Base-by-base conservation (phyloP, 2,797 vertebrate species). In the Gymnoscopelus braueri region DNA sequence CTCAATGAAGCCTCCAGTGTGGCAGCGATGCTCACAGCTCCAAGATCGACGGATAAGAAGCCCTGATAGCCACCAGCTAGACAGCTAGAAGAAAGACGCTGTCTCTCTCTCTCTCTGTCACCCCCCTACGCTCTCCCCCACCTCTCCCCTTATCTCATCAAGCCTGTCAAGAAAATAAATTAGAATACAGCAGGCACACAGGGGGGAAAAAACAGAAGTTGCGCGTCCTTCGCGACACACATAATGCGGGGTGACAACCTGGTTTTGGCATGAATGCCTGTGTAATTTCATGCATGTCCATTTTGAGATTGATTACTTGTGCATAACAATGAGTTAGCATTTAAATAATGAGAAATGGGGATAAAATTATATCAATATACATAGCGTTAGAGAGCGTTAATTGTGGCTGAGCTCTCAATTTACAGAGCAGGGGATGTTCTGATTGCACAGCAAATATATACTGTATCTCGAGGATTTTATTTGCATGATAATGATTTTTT, bases 111-210 rank as follows among this genome's bases (percentile, higher is more conserved):
- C 68, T 71, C 70, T 67, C 77, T 80, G 82, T 85, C 85, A 82
- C 58, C 70, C 79, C 57, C 83, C 72, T 72, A 68, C 71, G 49
- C 66, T 70, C 77, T 50, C 74, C 81, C 81, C n/a, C 60, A 57
- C 58, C 57, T 63, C 61, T 69, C 76, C 80, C 75, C 50, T 90
- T 91, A 89, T 90, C 91, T 90, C 84, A 85, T 86, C 78, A 80
- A 63, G 72, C 65, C 77, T 85, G 86, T 86, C 85, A 77, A 72
- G 75, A 83, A 19, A 87, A 87, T 88, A 89, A 83, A 89, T 87
- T 75, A 81, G 73, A 84, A 78, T 80, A 78, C 61, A 61, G 68
- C 58, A 57, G 69, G 80, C 13, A 47, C 0, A 19, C 19, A 19
- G 72, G 47, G 29, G 47, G 24, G 69, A 81, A 32, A 82, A 47